Percentiles rank a stretch among this genome's conserved stretches.
phyloP scores from a whole-genome alignment of 2,797 vertebrate genomes.

The Antrozous pallidus region DNA sequence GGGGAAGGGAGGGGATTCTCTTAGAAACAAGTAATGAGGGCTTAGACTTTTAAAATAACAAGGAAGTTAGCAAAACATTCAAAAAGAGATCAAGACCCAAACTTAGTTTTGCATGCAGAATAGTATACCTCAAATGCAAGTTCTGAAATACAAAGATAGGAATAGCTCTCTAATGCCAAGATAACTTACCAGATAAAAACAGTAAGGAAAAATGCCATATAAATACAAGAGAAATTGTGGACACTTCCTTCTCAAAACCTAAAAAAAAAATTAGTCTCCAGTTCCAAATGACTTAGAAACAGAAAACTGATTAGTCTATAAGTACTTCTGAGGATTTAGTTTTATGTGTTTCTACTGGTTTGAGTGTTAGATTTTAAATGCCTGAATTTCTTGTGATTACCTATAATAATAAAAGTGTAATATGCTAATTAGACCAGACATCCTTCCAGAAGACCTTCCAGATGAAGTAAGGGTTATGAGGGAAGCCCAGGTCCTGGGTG shows the following conservation, averaged over 20 bases:
- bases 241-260: not conserved
- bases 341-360: not conserved
- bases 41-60: not conserved
- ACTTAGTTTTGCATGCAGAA: not conserved
- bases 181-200: not conserved
- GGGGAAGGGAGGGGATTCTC: not conserved
- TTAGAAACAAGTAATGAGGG: not conserved
- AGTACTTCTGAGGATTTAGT: not conserved
- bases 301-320: not conserved
- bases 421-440: too few species aligned
- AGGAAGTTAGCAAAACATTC: not conserved
- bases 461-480: too few species aligned
- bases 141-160: not conserved
- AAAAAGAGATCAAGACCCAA: not conserved
- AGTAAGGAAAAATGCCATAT: not conserved
- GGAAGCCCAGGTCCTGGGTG: too few species aligned
- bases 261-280: not conserved
- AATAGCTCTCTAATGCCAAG: not conserved
- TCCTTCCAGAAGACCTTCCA: too few species aligned
- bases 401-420: too few species aligned
- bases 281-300: slow-evolving; percentile 10
- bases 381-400: not conserved
- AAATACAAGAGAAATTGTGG: not conserved
- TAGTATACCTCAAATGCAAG: not conserved
- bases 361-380: not conserved